Evolutionary conservation across 2,113 vertebrate species (phyloP).

Genomic region (Cathartes aura): DNA sequence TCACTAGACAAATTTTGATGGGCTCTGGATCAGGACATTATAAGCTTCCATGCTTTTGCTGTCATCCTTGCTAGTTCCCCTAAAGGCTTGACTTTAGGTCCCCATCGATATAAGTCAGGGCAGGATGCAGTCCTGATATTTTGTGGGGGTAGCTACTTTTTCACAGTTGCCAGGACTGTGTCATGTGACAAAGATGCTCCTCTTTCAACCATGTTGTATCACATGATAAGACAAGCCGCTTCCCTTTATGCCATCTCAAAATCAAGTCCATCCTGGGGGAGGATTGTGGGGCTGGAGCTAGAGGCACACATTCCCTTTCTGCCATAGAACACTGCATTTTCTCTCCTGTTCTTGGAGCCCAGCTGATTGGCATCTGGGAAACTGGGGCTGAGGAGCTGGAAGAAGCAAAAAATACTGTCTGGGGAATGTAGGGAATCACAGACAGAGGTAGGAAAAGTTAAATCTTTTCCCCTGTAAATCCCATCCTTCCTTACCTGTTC

Average conservation of each 20-base stretch:
- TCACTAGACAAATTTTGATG: background rate
- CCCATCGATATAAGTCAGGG: accelerated
- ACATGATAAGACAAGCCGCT: background rate
- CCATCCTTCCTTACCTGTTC: background rate
- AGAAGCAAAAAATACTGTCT: background rate
- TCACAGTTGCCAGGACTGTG: background rate
- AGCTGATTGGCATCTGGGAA: background rate
- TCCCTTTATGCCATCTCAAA: background rate
- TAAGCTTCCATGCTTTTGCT: background rate
- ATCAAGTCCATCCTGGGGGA: background rate
- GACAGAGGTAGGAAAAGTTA: background rate
- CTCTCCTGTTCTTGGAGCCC: background rate
- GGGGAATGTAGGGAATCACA: background rate
- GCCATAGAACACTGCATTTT: background rate
- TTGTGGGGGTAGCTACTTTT: background rate
- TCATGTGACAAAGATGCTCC: background rate
- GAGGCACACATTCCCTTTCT: background rate
- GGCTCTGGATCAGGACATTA: background rate
- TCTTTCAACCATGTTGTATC: background rate
- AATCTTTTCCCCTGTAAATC: background rate
- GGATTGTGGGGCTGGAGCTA: background rate
- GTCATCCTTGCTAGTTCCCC: background rate
- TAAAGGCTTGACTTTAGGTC: background rate
- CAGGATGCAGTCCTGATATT: background rate
- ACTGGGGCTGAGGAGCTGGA: background rate